A percentile compares a stretch with the other conserved stretches of the same genome.
Evolutionary conservation across 2,113 vertebrate species (phyloP).

Genomic region (Pangasianodon gigas): DNA sequence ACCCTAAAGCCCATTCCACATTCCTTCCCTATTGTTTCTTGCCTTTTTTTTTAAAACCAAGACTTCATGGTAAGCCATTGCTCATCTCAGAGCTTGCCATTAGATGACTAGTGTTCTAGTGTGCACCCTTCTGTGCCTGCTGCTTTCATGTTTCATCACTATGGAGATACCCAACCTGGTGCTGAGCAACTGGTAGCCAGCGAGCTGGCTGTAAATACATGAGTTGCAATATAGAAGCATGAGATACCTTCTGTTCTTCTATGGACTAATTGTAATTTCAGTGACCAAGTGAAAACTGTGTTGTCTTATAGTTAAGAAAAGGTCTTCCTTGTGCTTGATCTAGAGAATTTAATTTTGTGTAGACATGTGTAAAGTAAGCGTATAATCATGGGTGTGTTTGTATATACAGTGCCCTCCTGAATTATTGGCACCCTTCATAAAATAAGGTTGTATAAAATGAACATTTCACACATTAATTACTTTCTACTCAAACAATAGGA

Average conservation of each 20-base stretch:
- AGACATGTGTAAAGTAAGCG: slow-evolving; percentile 11
- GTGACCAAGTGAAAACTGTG: slow-evolving; percentile 36
- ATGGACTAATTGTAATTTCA: slow-evolving; percentile 20
- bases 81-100: slow-evolving; percentile 5
- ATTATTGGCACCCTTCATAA: not conserved
- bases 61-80: slow-evolving; percentile 4
- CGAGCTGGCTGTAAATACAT: slow-evolving; percentile 59
- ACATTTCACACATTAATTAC: not conserved
- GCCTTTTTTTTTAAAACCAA: not conserved
- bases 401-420: not conserved
- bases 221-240: slow-evolving; percentile 52
- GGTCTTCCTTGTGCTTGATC: not conserved
- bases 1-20: slow-evolving; percentile 17
- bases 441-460: not conserved
- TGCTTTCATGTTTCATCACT: slow-evolving; percentile 75
- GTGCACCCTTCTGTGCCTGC: slow-evolving; percentile 61
- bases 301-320: not conserved
- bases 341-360: slow-evolving; percentile 8
- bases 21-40: slow-evolving; percentile 30
- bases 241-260: slow-evolving; percentile 43
- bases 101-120: slow-evolving; percentile 20
- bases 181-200: slow-evolving; percentile 67
- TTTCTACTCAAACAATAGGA: not conserved
- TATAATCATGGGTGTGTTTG: slow-evolving; percentile 7
- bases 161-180: slow-evolving; percentile 73